Conservation (phyloP, 2,797 vertebrate genomes). For the Alca torda region DNA sequence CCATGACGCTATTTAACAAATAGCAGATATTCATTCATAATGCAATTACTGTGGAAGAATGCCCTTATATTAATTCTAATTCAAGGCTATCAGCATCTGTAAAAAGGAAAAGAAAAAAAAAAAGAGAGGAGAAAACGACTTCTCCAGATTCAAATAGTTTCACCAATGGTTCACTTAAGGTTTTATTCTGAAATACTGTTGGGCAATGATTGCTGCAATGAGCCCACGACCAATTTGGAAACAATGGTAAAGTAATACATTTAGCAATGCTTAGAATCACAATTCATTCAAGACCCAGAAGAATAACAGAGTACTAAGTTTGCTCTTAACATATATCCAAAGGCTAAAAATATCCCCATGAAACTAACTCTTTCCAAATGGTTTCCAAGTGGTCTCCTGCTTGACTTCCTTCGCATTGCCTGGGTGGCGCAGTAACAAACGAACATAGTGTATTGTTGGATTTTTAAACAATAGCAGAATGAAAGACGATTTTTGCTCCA, state of each 20-base stretch:
- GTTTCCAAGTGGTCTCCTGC: slow-evolving; percentile 6
- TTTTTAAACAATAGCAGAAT: slow-evolving; percentile 13
- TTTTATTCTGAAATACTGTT: neutral
- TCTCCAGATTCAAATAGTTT: neutral
- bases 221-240: neutral
- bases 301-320: slow-evolving; percentile 3
- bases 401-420: slow-evolving; percentile 10
- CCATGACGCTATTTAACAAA: neutral
- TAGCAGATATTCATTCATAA: neutral
- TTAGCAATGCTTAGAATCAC: neutral
- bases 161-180: neutral
- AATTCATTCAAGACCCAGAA: neutral
- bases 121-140: neutral
- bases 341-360: slow-evolving; percentile 24
- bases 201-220: neutral
- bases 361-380: slow-evolving; percentile 54
- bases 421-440: slow-evolving; percentile 44
- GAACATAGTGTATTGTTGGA: neutral
- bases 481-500: neutral
- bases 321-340: slow-evolving; percentile 25
- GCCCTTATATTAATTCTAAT: neutral
- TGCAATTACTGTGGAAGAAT: neutral
- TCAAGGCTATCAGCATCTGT: neutral
- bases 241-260: neutral
- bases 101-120: fast-evolving